Base-by-base conservation (phyloP, 2,113 vertebrate species). In the Furnarius figulus region DNA sequence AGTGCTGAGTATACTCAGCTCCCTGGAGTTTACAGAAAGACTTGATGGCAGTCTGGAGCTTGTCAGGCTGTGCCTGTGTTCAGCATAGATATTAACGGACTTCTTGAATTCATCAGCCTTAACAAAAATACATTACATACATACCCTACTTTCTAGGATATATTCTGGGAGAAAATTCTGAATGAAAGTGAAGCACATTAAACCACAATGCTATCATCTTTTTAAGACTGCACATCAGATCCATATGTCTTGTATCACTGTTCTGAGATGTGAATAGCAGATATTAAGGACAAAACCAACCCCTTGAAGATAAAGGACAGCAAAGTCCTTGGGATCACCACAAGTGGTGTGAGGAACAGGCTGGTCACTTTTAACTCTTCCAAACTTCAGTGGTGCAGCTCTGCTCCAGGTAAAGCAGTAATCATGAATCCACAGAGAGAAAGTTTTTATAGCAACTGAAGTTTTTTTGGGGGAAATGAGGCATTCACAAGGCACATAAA, bases 311-410 rank as follows among this genome's bases (percentile, higher is more conserved):
- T 6, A 71, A 77, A 72, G 39, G 27, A 39, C n/a, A 77, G 17
- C 4, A 12, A 73, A 79, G 22, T 72, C 10, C 14, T 49, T 3
- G 1, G 17, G 25, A 27, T 14, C 4, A 0, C 14, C 0, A 1
- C 17, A 23, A 24, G 17, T 58, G 5, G 39, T 31, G 11, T 47
- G 50, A 68, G 30, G 25, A 74, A 52, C 17, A 24, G 40, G 11
- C 21, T 49, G 7, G 6, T 20, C 8, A 84, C 61, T 70, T 46
- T 62, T 2, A 1, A 44, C 7, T 73, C n/a, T 50, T 79, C 31
- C 52, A 50, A 19, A 61, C 7, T 42, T 50, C 46, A 52, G 19
- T 13, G 52, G 10, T 50, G 23, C 14, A 19, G 5, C 30, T 61
- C 31, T 4, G 2, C 46, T 70, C 16, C 22, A 66, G 33, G 19